Evolutionary conservation across 2,888 invertebrate species (phyloP), one percentile per base, ranked within the genome.

Genomic region (Aleiodes alternator): DNA sequence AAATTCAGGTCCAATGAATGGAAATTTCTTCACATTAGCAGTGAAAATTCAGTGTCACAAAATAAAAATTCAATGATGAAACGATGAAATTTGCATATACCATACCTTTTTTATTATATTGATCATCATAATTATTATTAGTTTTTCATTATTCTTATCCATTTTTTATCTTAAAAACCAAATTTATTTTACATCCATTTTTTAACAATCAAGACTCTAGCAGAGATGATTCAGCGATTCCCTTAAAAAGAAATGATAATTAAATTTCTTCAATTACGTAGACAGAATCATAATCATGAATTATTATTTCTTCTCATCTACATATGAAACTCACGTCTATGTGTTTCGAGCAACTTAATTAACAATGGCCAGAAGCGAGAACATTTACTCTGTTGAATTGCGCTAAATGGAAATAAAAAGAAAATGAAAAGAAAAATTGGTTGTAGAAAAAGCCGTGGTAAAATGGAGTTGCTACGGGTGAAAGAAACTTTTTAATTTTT

Each of bases 401-500:
- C 14, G 3, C 55, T 7, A 55, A 16, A 55, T 29, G 57, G n/a
- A 59, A 57, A 57, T 31, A 29, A 7, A n/a, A 16, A 23, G 29
- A 38, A 23, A 66, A 66, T 23, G 16, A 31, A 68, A 38, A 69
- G 55, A 9, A 9, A 34, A 55, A 6, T 53, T 34, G n/a, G 31
- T 5, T 31, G n/a, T 23, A 56, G 55, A 34, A 56, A 53, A 56
- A 53, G 53, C 38, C 38, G 38, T 55, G 38, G 69, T 55, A 16
- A 43, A 51, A 69, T 56, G 56, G 53, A 56, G 56, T 69, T 55
- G 14, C 56, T 38, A 38, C 34, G 38, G 56, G 43, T 70, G 56
- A 23, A 29, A 29, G 43, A n/a, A 70, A 70, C 64, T 64, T 64
- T 64, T 43, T 64, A 64, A 64, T 64, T 64, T 64, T 48, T 64